Percentiles rank a stretch among this genome's conserved stretches.
phyloP scores from a whole-genome alignment of 53 echinoderm and acorn worm species.

The Luidia sarsii region DNA sequence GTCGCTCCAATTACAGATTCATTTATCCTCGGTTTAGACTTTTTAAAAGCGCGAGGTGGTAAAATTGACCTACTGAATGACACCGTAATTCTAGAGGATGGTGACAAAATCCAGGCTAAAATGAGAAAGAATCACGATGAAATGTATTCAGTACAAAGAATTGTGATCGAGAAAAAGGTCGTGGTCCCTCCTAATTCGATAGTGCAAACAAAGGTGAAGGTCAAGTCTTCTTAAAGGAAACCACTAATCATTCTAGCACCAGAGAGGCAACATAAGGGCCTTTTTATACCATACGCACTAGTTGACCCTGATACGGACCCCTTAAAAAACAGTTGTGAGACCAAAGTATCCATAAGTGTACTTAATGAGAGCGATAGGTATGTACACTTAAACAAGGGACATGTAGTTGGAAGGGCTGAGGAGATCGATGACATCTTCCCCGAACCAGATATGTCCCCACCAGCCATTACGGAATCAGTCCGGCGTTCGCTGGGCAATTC shows the following conservation, averaged over 20 bases:
- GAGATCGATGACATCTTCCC: too few relatives aligned
- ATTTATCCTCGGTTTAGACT: not conserved
- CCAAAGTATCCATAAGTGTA: too few relatives aligned
- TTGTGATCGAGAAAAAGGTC: not conserved
- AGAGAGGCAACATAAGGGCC: not conserved
- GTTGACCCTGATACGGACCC: not conserved
- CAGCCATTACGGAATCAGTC: too few relatives aligned
- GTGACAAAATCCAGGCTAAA: not conserved
- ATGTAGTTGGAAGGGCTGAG: not conserved
- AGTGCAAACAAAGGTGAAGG: not conserved
- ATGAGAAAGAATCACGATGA: not conserved
- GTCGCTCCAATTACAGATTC: too few relatives aligned
- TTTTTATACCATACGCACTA: conserved; percentile 11
- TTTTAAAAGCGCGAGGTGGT: not conserved
- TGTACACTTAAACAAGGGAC: conserved; percentile 9
- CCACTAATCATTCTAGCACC: not conserved
- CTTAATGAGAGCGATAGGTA: not conserved
- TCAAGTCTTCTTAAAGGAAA: not conserved
- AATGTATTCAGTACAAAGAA: not conserved
- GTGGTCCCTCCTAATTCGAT: not conserved
- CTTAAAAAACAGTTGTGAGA: too few relatives aligned
- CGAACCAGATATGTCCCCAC: too few relatives aligned
- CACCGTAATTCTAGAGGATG: not conserved
- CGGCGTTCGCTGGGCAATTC: too few relatives aligned
- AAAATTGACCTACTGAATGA: not conserved